Conservation (phyloP, 2,888 invertebrate species). For the Plebejus melissa region DNA sequence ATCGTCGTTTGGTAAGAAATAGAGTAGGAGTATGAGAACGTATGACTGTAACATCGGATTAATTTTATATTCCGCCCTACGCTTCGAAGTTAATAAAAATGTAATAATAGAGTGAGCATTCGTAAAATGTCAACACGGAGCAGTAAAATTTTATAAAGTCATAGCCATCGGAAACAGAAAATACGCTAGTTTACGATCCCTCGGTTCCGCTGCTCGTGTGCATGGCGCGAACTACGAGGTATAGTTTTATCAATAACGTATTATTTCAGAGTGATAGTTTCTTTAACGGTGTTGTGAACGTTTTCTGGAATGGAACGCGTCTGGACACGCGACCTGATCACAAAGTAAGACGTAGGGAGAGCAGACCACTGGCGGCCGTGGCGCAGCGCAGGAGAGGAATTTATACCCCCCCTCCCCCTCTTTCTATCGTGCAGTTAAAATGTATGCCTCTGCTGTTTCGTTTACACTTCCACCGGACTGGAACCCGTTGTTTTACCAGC, state of each 20-base stretch:
- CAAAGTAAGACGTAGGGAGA: neutral
- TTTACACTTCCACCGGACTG: neutral
- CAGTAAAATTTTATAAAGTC: slow-evolving; percentile 71
- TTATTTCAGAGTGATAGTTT: no score
- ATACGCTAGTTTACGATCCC: slow-evolving; percentile 70
- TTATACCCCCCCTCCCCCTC: neutral
- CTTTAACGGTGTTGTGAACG: no score
- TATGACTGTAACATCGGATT: neutral
- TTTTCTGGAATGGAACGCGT: no score
- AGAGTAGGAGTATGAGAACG: neutral
- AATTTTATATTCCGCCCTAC: neutral
- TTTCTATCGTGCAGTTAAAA: neutral
- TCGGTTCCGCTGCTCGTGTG: slow-evolving; percentile 70
- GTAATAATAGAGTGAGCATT: slow-evolving; percentile 41
- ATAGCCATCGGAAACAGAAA: slow-evolving; percentile 74
- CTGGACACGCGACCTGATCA: neutral
- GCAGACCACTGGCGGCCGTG: neutral
- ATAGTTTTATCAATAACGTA: neutral
- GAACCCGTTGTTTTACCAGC: neutral
- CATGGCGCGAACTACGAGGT: slow-evolving; percentile 57
- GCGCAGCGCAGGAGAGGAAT: neutral
- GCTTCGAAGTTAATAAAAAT: slow-evolving; percentile 31
- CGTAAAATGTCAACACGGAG: slow-evolving; percentile 51
- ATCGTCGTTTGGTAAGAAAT: neutral
- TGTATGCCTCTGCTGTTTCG: neutral